Percentiles rank a stretch among this genome's conserved stretches.
Evolutionary conservation across 2,888 invertebrate species (phyloP).

Genomic region (Sialis fuliginosa): DNA sequence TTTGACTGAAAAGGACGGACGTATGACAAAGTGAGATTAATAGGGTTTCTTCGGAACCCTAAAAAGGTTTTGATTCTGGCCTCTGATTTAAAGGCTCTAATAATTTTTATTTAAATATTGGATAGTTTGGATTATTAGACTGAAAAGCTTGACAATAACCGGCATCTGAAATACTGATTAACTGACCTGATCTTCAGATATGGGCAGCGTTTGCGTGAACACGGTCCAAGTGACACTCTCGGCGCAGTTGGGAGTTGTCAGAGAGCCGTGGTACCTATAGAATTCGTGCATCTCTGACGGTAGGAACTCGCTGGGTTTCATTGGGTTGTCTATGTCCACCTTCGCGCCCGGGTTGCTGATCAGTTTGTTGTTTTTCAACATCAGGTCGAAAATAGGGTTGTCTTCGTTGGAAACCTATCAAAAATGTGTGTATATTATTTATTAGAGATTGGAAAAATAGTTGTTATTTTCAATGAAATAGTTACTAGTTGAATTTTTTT

Average conservation of each 20-base stretch:
- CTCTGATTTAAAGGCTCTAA: too few species aligned
- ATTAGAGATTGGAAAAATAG: too few species aligned
- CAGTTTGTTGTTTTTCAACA: slow-evolving; percentile 12
- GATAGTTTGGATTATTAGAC: too few species aligned
- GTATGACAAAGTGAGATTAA: too few species aligned
- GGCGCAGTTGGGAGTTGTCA: slow-evolving; percentile 56
- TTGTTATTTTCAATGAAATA: too few species aligned
- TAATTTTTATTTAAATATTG: too few species aligned
- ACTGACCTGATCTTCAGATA: slow-evolving; percentile 30
- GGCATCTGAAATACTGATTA: too few species aligned
- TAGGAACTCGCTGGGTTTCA: slow-evolving; percentile 23
- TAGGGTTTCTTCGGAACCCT: too few species aligned
- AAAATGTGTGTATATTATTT: neutral
- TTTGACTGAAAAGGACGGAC: too few species aligned
- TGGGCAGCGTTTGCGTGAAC: slow-evolving; percentile 31
- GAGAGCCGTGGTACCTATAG: slow-evolving; percentile 52
- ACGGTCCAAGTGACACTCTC: slow-evolving; percentile 63
- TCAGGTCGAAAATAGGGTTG: neutral
- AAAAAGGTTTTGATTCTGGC: too few species aligned
- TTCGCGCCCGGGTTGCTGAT: slow-evolving; percentile 10
- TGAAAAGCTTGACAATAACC: too few species aligned
- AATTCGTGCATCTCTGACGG: slow-evolving; percentile 33
- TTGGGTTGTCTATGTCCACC: slow-evolving; percentile 6
- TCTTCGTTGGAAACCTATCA: neutral
- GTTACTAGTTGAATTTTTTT: too few species aligned